These are phyloP conservation scores for Merluccius polli DNA, from an alignment of 2,797 vertebrate genomes.

Conservation along the genomic window DNA sequence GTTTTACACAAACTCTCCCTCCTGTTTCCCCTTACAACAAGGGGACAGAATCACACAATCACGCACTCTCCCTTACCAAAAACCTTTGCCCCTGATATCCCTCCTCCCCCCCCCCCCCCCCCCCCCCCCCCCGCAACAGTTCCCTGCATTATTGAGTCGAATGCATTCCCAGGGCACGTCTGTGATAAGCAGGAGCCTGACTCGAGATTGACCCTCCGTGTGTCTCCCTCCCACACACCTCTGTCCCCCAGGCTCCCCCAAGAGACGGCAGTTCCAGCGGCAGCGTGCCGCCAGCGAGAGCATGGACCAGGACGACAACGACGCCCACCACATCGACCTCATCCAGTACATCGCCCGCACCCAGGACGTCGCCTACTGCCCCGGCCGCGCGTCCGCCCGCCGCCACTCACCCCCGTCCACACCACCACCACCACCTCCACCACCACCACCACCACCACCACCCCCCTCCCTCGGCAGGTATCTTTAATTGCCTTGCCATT, in stretches of 20 bases:
- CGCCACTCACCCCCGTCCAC: conserved; percentile 80
- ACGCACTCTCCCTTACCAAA: neutral
- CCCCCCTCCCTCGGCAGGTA: conserved; percentile 96
- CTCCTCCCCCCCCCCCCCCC: neutral
- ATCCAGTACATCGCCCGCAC: conserved; percentile 93
- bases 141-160: neutral
- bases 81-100: neutral
- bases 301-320: conserved; percentile 88
- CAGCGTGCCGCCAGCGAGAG: conserved; percentile 96
- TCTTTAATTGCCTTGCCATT: conserved; percentile 88
- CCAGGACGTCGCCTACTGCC: conserved; percentile 74
- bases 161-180: conserved; percentile 9
- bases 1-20: conserved; percentile 3
- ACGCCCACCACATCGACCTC: conserved; percentile 81
- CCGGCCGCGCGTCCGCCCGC: conserved; percentile 66
- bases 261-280: conserved; percentile 92
- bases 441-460: conserved; percentile 81
- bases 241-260: conserved; percentile 82
- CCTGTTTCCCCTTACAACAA: neutral
- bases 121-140: neutral
- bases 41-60: conserved; percentile 23
- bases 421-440: conserved; percentile 81
- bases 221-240: conserved; percentile 5
- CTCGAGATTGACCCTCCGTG: conserved; percentile 13
- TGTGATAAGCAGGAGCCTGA: conserved; percentile 14